Evolutionary conservation across 1,140 invertebrate genomes (phyloP).

Genomic region (Elysia chlorotica): DNA sequence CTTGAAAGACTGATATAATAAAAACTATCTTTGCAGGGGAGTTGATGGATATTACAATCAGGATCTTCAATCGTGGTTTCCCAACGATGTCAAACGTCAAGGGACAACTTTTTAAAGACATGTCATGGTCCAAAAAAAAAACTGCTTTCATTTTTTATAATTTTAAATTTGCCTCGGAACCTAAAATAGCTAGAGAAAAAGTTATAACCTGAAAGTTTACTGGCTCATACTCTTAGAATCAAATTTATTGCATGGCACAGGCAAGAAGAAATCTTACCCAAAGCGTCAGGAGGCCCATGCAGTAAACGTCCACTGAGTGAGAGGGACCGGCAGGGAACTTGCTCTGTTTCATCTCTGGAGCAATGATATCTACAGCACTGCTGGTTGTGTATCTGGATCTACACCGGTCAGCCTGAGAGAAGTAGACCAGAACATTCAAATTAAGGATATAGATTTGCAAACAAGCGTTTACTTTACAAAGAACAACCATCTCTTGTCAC

Average conservation of each 20-base stretch:
- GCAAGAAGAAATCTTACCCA: conserved; percentile 25
- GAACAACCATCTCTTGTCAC: background rate
- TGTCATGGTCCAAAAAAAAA: no score
- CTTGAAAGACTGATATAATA: background rate
- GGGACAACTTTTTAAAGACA: no score
- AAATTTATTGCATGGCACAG: no score
- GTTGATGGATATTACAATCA: no score
- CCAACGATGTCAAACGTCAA: no score
- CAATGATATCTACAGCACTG: conserved; percentile 11
- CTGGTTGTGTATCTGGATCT: background rate
- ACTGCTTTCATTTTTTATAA: no score
- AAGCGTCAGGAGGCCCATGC: conserved; percentile 12
- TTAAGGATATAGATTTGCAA: background rate
- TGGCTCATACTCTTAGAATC: no score
- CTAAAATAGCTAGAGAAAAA: no score
- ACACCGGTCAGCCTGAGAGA: conserved; percentile 18
- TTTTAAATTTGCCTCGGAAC: no score
- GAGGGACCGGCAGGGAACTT: background rate
- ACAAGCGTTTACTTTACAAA: background rate
- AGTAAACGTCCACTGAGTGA: conserved; percentile 18
- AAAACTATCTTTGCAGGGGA: background rate
- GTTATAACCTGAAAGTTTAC: no score
- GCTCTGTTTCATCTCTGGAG: conserved; percentile 20
- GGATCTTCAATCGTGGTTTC: no score
- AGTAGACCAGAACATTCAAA: background rate